phyloP scores from a whole-genome alignment of 2,797 vertebrate species.

The Peromyscus nudipes region DNA sequence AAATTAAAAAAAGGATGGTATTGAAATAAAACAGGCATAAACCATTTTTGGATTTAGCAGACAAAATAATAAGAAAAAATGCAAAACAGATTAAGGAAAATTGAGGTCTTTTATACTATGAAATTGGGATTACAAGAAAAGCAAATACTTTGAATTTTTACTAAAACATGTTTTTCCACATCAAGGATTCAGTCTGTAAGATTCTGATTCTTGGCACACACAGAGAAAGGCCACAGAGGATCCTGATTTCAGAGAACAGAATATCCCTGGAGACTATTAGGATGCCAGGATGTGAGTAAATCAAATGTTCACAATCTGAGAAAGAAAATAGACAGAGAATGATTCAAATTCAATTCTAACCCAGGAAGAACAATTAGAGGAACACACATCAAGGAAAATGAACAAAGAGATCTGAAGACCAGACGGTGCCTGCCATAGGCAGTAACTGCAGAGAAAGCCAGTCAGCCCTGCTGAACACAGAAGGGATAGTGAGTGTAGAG shows the following conservation, averaged over 20 bases:
- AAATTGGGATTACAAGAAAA: conserved; percentile 47
- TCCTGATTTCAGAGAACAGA: background rate
- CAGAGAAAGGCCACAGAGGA: background rate
- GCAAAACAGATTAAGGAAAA: background rate
- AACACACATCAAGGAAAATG: background rate
- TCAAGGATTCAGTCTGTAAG: background rate
- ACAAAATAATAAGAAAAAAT: conserved; percentile 44
- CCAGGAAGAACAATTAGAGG: background rate
- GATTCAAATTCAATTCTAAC: background rate
- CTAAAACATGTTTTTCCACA: background rate
- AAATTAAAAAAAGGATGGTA: background rate
- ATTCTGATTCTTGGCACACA: background rate
- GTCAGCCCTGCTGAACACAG: background rate
- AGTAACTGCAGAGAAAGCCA: background rate
- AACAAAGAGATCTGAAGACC: background rate
- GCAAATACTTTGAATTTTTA: background rate
- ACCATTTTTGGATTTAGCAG: background rate
- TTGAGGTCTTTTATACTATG: background rate
- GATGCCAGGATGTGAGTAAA: background rate
- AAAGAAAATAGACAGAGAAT: background rate
- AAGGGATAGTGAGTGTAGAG: background rate
- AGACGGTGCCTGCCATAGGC: background rate
- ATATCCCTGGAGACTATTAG: background rate
- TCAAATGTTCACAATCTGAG: background rate
- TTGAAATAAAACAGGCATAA: background rate